phyloP scores from a whole-genome alignment of 2,888 invertebrate genomes.

The Gymnocheta viridis region DNA sequence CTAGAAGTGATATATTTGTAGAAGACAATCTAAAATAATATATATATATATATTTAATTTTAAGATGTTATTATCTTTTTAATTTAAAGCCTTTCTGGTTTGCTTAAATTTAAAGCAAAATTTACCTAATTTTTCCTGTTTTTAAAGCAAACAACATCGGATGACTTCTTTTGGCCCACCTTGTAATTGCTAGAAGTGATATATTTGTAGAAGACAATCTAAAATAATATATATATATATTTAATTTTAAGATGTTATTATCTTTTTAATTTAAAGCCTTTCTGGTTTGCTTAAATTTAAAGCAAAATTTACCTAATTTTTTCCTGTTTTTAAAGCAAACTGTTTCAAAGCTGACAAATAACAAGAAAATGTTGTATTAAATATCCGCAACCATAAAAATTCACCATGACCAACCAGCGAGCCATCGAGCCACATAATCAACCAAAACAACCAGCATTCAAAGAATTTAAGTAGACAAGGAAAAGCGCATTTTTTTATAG shows the following conservation, averaged over 20 bases:
- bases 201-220: too few relatives aligned
- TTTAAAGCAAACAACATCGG: background rate
- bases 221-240: too few relatives aligned
- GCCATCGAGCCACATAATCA: constrained; percentile 10
- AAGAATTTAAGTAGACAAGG: constrained; percentile 24
- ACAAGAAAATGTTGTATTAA: background rate
- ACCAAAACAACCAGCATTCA: constrained; percentile 13
- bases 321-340: background rate
- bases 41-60: too few relatives aligned
- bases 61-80: background rate
- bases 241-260: background rate
- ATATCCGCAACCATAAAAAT: constrained; percentile 39
- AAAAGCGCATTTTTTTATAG: constrained; percentile 41
- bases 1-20: too few relatives aligned
- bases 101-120: background rate
- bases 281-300: background rate
- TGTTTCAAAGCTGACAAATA: background rate
- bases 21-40: too few relatives aligned
- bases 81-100: background rate
- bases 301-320: background rate
- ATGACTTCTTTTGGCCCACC: too few relatives aligned
- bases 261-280: background rate
- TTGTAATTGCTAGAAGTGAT: too few relatives aligned
- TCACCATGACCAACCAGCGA: constrained; percentile 16
- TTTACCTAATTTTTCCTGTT: background rate